Percentiles rank a stretch among this genome's conserved stretches.
These are phyloP conservation scores for Acleris holmiana DNA, from an alignment of 2,888 invertebrate species.

Conservation along the genomic window DNA sequence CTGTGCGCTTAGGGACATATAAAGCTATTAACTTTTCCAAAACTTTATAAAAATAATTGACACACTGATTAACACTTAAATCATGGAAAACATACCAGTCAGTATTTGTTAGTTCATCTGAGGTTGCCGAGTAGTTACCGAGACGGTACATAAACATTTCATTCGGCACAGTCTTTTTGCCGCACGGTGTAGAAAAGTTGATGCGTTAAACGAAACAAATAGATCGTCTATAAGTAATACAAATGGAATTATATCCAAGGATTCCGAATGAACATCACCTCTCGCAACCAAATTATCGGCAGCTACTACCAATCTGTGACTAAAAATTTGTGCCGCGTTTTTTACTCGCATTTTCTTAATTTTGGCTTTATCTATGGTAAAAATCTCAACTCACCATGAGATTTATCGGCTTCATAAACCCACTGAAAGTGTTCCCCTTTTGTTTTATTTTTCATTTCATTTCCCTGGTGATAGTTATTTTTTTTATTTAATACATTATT, in stretches of 20 bases:
- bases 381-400: constrained; percentile 26
- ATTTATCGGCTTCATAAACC: constrained; percentile 17
- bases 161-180: not conserved
- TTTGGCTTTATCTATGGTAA: constrained; percentile 35
- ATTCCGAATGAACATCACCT: not conserved
- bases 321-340: constrained; percentile 35
- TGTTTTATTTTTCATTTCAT: constrained; percentile 9
- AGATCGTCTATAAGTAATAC: constrained; percentile 4
- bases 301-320: constrained; percentile 29
- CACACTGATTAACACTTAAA: too few species aligned
- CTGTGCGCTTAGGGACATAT: too few species aligned
- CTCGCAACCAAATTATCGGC: constrained; percentile 7
- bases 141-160: too few species aligned
- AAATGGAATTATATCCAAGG: constrained; percentile 8
- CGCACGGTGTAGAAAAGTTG: not conserved
- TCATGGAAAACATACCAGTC: too few species aligned
- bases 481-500: too few species aligned
- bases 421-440: constrained; percentile 13
- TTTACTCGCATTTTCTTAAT: constrained; percentile 37
- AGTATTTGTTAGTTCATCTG: too few species aligned
- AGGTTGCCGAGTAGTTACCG: too few species aligned
- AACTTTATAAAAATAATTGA: too few species aligned
- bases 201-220: constrained; percentile 2
- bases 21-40: too few species aligned
- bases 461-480: constrained; percentile 24